These are phyloP conservation scores for Alethe diademata DNA, from an alignment of 2,113 vertebrate species.

Conservation along the genomic window DNA sequence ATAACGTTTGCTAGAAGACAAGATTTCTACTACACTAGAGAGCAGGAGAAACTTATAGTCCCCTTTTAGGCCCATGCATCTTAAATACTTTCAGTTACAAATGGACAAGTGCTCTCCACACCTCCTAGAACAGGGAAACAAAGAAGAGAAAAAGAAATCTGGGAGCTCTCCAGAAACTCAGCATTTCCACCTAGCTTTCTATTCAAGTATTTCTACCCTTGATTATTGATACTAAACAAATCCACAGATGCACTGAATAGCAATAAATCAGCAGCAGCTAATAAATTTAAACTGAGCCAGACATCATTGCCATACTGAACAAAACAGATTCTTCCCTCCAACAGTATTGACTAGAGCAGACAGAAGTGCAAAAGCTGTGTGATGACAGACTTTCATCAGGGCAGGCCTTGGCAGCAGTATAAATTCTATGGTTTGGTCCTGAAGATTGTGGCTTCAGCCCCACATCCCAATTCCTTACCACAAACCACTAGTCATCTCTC, in stretches of 20 bases:
- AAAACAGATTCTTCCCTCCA: not conserved
- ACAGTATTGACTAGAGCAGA: not conserved
- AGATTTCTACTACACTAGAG: not conserved
- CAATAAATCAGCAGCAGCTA: not conserved
- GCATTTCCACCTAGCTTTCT: not conserved
- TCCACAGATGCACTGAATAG: not conserved
- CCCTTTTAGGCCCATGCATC: not conserved
- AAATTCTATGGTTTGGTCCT: constrained; percentile 35
- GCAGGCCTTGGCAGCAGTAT: not conserved
- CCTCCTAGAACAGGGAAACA: not conserved
- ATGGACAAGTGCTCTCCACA: not conserved
- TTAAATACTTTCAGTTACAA: not conserved
- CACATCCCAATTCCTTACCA: constrained; percentile 14
- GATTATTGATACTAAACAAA: not conserved
- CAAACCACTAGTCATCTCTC: constrained; percentile 10
- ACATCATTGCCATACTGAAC: not conserved
- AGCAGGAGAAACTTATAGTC: not conserved
- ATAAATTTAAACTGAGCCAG: not conserved
- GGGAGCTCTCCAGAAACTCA: not conserved
- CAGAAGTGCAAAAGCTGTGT: not conserved
- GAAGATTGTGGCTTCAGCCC: constrained; percentile 24
- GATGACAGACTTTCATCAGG: not conserved
- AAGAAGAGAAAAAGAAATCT: not conserved
- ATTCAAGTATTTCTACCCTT: not conserved
- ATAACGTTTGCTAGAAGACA: not conserved